phyloP scores from a whole-genome alignment of 2,888 invertebrate species.

The Lydus trimaculatus region DNA sequence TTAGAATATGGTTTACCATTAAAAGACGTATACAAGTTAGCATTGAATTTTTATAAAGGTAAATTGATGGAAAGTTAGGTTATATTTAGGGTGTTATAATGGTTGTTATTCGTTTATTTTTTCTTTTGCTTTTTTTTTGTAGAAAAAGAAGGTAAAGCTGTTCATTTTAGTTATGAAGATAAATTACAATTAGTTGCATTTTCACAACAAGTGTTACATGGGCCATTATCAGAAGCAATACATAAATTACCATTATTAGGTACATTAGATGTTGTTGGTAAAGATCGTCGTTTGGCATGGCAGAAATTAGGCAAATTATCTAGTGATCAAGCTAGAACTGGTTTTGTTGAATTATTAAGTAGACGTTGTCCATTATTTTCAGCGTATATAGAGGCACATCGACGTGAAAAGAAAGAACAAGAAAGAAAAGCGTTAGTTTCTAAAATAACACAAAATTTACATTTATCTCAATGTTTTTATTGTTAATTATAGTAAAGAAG shows the following conservation, averaged over 20 bases:
- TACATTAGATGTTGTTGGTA: slow-evolving; percentile 93
- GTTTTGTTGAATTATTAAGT: slow-evolving; percentile 89
- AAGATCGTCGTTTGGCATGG: slow-evolving; percentile 93
- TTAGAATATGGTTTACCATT: slow-evolving; percentile 73
- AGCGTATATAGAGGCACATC: slow-evolving; percentile 90
- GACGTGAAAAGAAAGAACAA: slow-evolving; percentile 85
- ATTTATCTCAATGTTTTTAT: not conserved
- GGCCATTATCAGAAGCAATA: slow-evolving; percentile 76
- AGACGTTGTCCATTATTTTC: slow-evolving; percentile 88
- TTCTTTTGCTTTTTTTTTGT: slow-evolving; percentile 12
- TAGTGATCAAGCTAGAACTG: slow-evolving; percentile 87
- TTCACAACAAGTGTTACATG: slow-evolving; percentile 90
- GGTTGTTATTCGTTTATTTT: slow-evolving; percentile 17
- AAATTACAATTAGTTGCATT: slow-evolving; percentile 90
- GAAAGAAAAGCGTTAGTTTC: slow-evolving; percentile 66
- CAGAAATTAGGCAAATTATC: slow-evolving; percentile 87
- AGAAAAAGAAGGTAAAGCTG: slow-evolving; percentile 98
- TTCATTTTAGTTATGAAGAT: slow-evolving; percentile 93
- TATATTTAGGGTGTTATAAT: slow-evolving; percentile 18
- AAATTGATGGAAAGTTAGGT: slow-evolving; percentile 38
- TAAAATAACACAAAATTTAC: not conserved
- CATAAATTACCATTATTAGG: slow-evolving; percentile 79
- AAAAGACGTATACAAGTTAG: slow-evolving; percentile 87
- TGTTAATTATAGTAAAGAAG: slow-evolving; percentile 58
- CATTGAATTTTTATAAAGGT: slow-evolving; percentile 95